Percentiles rank a stretch among this genome's conserved stretches.
phyloP scores from a whole-genome alignment of 64 coral and sea anemone genomes.

The Catalaphyllia jardinei region DNA sequence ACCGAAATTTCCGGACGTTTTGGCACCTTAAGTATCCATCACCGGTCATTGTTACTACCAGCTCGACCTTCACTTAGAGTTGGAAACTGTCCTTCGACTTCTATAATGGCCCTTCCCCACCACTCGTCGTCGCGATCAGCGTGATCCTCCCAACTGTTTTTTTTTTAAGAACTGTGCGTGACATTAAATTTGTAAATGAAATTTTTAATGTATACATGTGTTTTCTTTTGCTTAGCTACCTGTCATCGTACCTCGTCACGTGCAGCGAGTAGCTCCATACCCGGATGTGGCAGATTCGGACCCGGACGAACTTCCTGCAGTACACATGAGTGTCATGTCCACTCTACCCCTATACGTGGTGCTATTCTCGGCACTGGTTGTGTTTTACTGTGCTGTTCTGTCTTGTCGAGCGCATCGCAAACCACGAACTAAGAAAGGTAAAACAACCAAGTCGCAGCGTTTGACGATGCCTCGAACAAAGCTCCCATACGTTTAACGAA shows the following conservation, averaged over 20 bases:
- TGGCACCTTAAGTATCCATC: too few species aligned
- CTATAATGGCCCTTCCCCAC: too few species aligned
- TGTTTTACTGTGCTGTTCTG: constrained; percentile 87
- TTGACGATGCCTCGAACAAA: constrained; percentile 57
- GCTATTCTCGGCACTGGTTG: constrained; percentile 64
- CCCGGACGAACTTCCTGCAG: constrained; percentile 59
- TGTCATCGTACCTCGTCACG: constrained; percentile 82
- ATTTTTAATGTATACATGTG: background rate
- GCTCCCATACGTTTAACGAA: constrained; percentile 71
- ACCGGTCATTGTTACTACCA: too few species aligned
- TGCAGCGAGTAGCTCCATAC: constrained; percentile 78
- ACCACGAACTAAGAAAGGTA: constrained; percentile 71
- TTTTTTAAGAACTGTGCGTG: background rate
- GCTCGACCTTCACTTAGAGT: too few species aligned
- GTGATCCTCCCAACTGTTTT: too few species aligned
- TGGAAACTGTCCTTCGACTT: too few species aligned
- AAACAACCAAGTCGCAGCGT: constrained; percentile 26
- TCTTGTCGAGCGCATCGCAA: constrained; percentile 80
- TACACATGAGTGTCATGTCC: constrained; percentile 76
- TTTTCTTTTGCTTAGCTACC: constrained; percentile 59
- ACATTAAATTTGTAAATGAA: background rate
- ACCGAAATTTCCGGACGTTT: too few species aligned
- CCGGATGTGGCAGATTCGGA: constrained; percentile 77
- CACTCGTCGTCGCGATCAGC: too few species aligned
- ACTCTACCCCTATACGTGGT: constrained; percentile 90